These are phyloP conservation scores for Ploceus nigricollis DNA, from an alignment of 2,113 vertebrate species.

Conservation along the genomic window DNA sequence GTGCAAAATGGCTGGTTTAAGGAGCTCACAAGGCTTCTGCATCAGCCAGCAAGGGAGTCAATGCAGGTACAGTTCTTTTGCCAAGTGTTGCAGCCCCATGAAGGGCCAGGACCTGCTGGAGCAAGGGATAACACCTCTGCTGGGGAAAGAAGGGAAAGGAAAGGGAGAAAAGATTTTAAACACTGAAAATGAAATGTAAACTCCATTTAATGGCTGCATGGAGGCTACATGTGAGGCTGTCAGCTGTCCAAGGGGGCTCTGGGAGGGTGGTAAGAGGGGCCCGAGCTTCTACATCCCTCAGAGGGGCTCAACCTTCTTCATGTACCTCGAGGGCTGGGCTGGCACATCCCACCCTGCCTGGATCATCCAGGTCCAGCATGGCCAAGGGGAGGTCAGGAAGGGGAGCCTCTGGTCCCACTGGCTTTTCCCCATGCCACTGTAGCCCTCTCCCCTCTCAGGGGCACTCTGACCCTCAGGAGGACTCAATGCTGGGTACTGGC, in stretches of 20 bases:
- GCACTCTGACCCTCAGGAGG: background rate
- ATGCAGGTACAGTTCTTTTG: background rate
- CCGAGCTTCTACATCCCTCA: rapidly evolving
- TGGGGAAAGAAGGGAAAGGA: background rate
- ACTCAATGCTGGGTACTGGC: background rate
- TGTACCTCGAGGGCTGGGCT: background rate
- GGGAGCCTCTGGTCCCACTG: background rate
- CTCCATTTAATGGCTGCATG: background rate
- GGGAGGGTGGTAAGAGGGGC: background rate
- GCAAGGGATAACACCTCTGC: background rate
- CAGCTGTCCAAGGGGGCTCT: background rate
- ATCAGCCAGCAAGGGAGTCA: background rate
- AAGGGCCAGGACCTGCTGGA: background rate
- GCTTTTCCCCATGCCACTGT: background rate
- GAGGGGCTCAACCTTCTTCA: background rate
- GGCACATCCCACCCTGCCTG: background rate
- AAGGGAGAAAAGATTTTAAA: background rate
- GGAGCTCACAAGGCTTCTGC: background rate
- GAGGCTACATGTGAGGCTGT: background rate
- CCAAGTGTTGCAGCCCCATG: rapidly evolving
- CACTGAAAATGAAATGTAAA: background rate
- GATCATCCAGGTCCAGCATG: rapidly evolving
- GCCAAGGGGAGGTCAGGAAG: background rate
- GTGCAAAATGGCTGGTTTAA: background rate
- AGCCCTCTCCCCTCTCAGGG: background rate